Conservation (phyloP, 2,888 invertebrate genomes). For the Tachystola acroxantha region DNA sequence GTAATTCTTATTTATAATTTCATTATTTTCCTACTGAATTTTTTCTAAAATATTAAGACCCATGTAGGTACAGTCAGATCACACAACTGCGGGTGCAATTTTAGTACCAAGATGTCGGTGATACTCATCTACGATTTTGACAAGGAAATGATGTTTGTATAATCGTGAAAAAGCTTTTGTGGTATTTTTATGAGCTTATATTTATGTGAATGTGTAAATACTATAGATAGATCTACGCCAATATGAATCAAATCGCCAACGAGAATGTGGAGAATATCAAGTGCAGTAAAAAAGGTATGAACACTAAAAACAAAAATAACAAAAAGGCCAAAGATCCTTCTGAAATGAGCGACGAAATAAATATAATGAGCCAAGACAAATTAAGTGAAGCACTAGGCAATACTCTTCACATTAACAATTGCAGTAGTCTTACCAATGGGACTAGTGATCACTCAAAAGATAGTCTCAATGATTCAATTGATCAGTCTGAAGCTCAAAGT, state of each 20-base stretch:
- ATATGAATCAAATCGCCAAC: constrained; percentile 65
- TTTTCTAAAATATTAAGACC: constrained; percentile 29
- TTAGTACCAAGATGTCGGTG: constrained; percentile 72
- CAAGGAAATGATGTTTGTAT: constrained; percentile 63
- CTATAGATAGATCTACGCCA: constrained; percentile 55
- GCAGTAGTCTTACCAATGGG: constrained; percentile 68
- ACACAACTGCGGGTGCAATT: constrained; percentile 40
- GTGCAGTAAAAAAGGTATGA: constrained; percentile 60
- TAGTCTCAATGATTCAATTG: constrained; percentile 35
- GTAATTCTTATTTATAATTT: constrained; percentile 36
- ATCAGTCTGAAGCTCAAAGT: constrained; percentile 36
- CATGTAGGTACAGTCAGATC: constrained; percentile 32
- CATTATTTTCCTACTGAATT: constrained; percentile 31
- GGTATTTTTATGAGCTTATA: constrained; percentile 51
- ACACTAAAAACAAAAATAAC: constrained; percentile 61
- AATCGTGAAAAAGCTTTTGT: constrained; percentile 44
- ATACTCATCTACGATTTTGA: constrained; percentile 68
- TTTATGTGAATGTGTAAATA: constrained; percentile 66
- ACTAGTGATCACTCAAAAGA: constrained; percentile 56
- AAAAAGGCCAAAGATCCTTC: constrained; percentile 72
- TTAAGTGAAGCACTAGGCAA: constrained; percentile 60
- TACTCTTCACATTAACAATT: constrained; percentile 63
- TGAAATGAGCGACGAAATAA: constrained; percentile 50
- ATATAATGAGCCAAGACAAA: constrained; percentile 54
- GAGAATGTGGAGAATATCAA: constrained; percentile 61